A percentile compares a stretch with the other conserved stretches of the same genome.
These are phyloP conservation scores for Papilio protenor DNA, from an alignment of 2,888 invertebrate genomes.

Conservation along the genomic window DNA sequence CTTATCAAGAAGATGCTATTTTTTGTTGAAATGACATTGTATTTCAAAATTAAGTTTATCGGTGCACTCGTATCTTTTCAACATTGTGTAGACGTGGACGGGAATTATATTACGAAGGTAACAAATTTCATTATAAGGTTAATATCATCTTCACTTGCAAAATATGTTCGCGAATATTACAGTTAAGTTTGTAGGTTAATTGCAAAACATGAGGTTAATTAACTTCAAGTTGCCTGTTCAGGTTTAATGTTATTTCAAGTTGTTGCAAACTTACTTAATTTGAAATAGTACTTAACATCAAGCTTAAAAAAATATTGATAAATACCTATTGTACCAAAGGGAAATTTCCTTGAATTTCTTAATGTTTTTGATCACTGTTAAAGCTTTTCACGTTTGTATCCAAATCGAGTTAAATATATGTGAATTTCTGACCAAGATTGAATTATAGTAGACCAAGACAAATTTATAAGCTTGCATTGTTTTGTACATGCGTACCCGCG, in stretches of 20 bases:
- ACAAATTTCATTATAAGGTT: constrained; percentile 14
- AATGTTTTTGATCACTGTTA: background rate
- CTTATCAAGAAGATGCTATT: no score
- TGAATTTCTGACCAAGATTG: background rate
- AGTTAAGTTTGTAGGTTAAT: constrained; percentile 16
- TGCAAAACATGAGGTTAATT: constrained; percentile 10
- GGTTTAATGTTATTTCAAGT: background rate
- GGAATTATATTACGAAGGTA: constrained; percentile 4
- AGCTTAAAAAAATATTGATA: background rate
- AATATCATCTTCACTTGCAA: constrained; percentile 16
- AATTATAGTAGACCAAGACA: background rate
- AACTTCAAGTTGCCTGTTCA: background rate
- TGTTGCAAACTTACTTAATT: background rate
- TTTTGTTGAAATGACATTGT: background rate
- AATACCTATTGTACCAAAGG: background rate
- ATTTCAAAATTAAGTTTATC: constrained; percentile 20
- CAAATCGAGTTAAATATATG: background rate
- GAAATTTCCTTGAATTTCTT: background rate
- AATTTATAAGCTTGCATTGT: background rate
- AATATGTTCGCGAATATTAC: constrained; percentile 28
- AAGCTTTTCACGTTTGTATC: background rate
- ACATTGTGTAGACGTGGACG: constrained; percentile 71
- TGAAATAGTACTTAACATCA: background rate
- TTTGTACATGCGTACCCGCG: background rate
- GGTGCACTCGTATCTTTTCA: background rate